These are phyloP conservation scores for Eclectus roratus DNA, from an alignment of 2,113 vertebrate genomes.

Conservation along the genomic window DNA sequence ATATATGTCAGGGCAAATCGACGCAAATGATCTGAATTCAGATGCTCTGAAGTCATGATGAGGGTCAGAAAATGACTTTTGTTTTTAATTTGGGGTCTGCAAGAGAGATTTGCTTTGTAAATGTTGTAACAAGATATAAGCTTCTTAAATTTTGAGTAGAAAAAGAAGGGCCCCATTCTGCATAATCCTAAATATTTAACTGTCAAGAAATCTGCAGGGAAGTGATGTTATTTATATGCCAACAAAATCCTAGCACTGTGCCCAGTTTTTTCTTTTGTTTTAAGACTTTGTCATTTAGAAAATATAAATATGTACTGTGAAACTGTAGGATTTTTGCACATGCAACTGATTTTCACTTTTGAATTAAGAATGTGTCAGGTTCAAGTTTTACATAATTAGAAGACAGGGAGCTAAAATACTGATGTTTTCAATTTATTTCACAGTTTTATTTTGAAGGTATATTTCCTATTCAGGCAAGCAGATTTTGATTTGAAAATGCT, in stretches of 20 bases:
- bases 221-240: background rate
- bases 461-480: background rate
- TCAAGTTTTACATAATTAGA: constrained; percentile 18
- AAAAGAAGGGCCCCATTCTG: background rate
- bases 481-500: constrained; percentile 39
- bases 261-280: background rate
- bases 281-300: background rate
- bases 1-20: background rate
- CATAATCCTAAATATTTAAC: background rate
- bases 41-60: background rate
- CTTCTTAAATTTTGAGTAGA: background rate
- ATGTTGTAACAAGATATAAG: background rate
- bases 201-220: background rate
- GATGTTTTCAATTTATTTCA: constrained; percentile 25
- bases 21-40: background rate
- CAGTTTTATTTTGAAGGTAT: constrained; percentile 13
- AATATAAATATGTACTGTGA: background rate
- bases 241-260: background rate
- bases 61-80: background rate
- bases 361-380: background rate
- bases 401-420: background rate
- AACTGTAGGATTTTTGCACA: background rate
- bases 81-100: background rate
- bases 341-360: background rate
- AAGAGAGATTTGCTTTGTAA: constrained; percentile 1